Evolutionary conservation across 1,140 invertebrate species (phyloP).

Genomic region (Stratiolaelaps scimitus): DNA sequence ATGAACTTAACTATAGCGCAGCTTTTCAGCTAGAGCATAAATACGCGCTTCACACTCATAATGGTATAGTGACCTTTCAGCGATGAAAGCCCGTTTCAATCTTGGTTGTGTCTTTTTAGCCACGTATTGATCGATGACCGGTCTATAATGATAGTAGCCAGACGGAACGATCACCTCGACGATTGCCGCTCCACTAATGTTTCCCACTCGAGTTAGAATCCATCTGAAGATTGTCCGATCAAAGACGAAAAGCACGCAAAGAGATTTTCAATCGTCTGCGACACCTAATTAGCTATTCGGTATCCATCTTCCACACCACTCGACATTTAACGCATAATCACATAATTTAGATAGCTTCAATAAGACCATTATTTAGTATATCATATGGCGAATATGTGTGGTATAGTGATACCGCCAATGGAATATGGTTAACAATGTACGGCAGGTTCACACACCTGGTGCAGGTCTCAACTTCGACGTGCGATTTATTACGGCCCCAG

Average conservation of each 20-base stretch:
- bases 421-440: not conserved
- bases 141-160: conserved; percentile 48
- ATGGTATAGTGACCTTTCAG: not conserved
- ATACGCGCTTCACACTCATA: no score
- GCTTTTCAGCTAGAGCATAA: no score
- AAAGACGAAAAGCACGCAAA: no score
- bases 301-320: no score
- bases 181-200: conserved; percentile 45
- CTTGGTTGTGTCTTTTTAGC: conserved; percentile 38
- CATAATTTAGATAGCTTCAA: no score
- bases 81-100: conserved; percentile 31
- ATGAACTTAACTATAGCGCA: no score
- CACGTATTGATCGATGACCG: conserved; percentile 45
- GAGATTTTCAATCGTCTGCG: no score
- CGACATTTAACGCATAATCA: no score
- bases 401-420: not conserved
- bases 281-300: no score
- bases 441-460: conserved; percentile 40
- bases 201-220: conserved; percentile 37
- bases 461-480: conserved; percentile 45
- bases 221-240: conserved; percentile 37
- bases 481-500: conserved; percentile 48
- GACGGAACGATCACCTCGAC: conserved; percentile 49
- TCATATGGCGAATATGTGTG: not conserved
- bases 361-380: not conserved